Percentiles rank a stretch among this genome's conserved stretches.
Conservation (phyloP, 2,113 vertebrate species). For the Rhabdornis inornatus region DNA sequence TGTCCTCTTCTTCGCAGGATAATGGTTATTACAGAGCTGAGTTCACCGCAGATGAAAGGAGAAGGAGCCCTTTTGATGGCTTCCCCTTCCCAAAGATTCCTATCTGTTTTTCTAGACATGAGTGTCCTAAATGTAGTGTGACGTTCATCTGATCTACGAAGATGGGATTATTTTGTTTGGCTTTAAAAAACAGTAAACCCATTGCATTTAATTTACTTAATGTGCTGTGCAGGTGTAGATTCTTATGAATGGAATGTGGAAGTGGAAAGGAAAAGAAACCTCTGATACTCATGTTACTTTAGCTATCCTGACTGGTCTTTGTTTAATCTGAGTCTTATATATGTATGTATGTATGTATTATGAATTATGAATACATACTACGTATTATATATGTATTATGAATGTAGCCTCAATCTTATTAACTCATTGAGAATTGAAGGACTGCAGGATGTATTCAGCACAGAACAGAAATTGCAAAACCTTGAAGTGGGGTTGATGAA, state of each 20-base stretch:
- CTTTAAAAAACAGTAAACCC: neutral
- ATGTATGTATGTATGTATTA: too few relatives aligned
- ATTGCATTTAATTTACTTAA: neutral
- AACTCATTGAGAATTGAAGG: neutral
- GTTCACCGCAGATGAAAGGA: neutral
- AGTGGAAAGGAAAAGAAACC: neutral
- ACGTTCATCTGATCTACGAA: neutral
- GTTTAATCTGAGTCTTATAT: neutral
- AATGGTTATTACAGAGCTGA: neutral
- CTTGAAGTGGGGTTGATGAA: neutral
- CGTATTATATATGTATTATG: too few relatives aligned
- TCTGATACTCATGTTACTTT: neutral
- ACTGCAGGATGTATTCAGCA: neutral
- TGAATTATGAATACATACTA: too few relatives aligned
- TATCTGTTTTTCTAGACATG: neutral
- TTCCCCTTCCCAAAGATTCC: neutral
- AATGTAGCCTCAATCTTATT: neutral
- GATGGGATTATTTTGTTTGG: neutral
- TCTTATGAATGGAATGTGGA: neutral
- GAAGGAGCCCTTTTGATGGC: neutral
- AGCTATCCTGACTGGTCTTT: neutral
- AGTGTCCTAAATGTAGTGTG: neutral
- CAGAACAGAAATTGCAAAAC: conserved; percentile 1
- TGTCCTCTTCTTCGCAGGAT: neutral
- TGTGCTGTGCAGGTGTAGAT: neutral